Percentiles rank a stretch among this genome's conserved stretches.
phyloP scores from a whole-genome alignment of 2,113 vertebrate genomes.

The Litocranius walleri region DNA sequence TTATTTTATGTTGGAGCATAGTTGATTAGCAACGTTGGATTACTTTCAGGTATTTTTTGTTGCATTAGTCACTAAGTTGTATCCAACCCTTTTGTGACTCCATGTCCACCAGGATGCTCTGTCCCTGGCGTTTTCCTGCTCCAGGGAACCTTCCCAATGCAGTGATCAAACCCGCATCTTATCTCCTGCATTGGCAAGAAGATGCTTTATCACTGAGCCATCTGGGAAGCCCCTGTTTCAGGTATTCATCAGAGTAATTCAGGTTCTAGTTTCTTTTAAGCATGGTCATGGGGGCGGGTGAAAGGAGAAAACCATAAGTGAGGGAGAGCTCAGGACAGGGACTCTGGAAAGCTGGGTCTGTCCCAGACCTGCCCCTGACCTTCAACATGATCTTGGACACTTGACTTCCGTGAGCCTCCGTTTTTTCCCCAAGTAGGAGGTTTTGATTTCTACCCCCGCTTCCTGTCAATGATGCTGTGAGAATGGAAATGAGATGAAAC shows the following conservation, averaged over 20 bases:
- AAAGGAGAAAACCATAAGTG: neutral
- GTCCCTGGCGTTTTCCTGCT: neutral
- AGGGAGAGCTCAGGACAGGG: neutral
- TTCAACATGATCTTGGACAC: neutral
- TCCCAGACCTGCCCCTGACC: neutral
- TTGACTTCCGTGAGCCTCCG: neutral
- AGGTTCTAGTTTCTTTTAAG: neutral
- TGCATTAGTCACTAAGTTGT: neutral
- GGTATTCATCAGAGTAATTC: neutral
- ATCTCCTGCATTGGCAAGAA: neutral
- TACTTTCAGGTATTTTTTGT: neutral
- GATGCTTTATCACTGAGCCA: neutral
- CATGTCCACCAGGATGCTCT: neutral
- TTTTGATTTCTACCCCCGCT: neutral
- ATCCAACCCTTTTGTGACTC: neutral
- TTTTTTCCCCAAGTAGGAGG: neutral
- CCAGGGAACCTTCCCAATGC: neutral
- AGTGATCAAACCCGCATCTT: neutral
- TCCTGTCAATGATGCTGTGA: neutral
- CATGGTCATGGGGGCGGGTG: neutral
- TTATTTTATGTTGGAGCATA: neutral
- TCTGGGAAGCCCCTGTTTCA: neutral
- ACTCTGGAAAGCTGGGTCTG: neutral
- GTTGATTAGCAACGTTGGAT: neutral
- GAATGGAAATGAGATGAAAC: neutral